These are phyloP conservation scores for Sesamia inferens DNA, from an alignment of 2,888 invertebrate species.

Conservation along the genomic window DNA sequence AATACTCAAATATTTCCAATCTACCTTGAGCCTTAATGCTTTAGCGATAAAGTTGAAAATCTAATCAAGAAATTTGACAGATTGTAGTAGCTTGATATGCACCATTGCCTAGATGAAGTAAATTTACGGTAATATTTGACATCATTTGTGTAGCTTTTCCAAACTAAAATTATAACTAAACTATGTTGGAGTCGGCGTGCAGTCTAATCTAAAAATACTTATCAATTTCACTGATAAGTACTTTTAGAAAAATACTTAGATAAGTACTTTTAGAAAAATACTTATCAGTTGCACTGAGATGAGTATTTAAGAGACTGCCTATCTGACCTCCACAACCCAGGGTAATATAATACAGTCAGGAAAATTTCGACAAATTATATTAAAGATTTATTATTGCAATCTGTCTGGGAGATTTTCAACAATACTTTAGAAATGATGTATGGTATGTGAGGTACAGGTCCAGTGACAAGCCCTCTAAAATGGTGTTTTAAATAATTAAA, in stretches of 20 bases:
- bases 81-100: neutral
- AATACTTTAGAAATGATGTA: too few relatives aligned
- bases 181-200: neutral
- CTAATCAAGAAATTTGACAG: too few relatives aligned
- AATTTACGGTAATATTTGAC: conserved; percentile 10
- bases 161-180: neutral
- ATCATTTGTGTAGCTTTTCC: neutral
- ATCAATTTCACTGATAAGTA: neutral
- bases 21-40: too few relatives aligned
- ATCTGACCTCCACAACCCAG: neutral
- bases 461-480: too few relatives aligned
- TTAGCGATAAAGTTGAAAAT: too few relatives aligned
- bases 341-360: neutral
- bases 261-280: neutral
- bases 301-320: neutral
- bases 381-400: too few relatives aligned
- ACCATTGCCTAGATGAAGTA: conserved; percentile 4
- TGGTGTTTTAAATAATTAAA: too few relatives aligned
- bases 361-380: neutral
- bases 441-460: too few relatives aligned
- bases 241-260: too few relatives aligned
- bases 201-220: neutral
- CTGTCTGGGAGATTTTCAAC: too few relatives aligned
- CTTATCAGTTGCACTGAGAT: neutral
- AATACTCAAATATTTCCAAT: too few relatives aligned